These are phyloP conservation scores for Monarcha castaneiventris DNA, from an alignment of 2,113 vertebrate genomes.

Conservation along the genomic window DNA sequence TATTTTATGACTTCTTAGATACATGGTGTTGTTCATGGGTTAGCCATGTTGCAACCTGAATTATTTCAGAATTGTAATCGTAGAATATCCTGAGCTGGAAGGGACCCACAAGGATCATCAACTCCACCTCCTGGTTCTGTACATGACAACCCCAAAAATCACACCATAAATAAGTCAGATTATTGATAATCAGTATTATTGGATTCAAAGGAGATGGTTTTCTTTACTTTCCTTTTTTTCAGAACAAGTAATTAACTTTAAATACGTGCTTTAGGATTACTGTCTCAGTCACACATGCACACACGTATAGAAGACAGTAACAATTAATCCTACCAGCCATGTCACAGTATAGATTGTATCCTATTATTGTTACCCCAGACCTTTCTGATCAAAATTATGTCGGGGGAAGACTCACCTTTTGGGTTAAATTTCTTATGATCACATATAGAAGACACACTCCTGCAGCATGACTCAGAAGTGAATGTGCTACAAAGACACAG, in stretches of 20 bases:
- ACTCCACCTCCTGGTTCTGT: not conserved
- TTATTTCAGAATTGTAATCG: not conserved
- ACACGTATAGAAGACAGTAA: not conserved
- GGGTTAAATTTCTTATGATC: not conserved
- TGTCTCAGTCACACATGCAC: not conserved
- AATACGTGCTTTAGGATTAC: not conserved
- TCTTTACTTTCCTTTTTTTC: not conserved
- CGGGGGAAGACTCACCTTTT: not conserved
- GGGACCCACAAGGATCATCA: not conserved
- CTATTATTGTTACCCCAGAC: not conserved
- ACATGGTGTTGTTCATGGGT: fast-evolving
- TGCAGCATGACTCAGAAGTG: not conserved
- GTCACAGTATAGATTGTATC: not conserved
- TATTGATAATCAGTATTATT: not conserved
- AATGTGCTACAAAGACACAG: not conserved
- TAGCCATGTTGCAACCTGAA: not conserved
- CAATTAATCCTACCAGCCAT: not conserved
- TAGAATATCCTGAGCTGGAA: not conserved
- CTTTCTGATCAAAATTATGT: not conserved
- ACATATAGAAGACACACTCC: not conserved
- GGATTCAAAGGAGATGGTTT: not conserved
- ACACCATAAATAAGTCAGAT: not conserved
- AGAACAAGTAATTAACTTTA: not conserved
- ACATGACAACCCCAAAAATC: not conserved
- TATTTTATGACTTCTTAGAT: not conserved